A percentile compares a stretch with the other conserved stretches of the same genome.
Evolutionary conservation across 2,888 invertebrate species (phyloP).

Genomic region (Drosophila anomalata): DNA sequence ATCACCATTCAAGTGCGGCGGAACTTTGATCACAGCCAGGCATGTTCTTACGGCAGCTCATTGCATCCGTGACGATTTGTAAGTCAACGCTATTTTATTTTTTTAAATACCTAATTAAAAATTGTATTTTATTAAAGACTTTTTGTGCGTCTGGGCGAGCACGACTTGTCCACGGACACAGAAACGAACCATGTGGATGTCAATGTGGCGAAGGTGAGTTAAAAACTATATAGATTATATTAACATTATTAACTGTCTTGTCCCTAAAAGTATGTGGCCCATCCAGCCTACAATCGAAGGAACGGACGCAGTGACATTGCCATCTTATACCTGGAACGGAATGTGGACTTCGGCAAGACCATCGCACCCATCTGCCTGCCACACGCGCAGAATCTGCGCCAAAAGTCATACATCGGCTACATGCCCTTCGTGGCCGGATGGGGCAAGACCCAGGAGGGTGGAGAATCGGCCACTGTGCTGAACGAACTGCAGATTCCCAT

Average conservation of each 20-base stretch:
- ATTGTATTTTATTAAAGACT: conserved; percentile 41
- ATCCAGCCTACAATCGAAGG: conserved; percentile 73
- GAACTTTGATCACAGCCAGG: conserved; percentile 83
- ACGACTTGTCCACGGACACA: conserved; percentile 87
- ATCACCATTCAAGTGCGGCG: conserved; percentile 84
- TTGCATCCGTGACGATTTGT: conserved; percentile 80
- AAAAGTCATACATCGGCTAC: conserved; percentile 85
- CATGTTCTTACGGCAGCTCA: conserved; percentile 89
- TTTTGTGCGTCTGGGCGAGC: conserved; percentile 90
- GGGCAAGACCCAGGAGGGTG: conserved; percentile 84
- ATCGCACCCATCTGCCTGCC: conserved; percentile 92
- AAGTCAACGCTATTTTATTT: conserved; percentile 41
- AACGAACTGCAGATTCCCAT: conserved; percentile 90
- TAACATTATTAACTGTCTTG: not conserved
- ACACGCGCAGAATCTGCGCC: conserved; percentile 84
- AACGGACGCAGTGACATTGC: conserved; percentile 91
- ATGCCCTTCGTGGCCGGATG: conserved; percentile 90
- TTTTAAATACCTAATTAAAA: not conserved
- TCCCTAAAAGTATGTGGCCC: conserved; percentile 56
- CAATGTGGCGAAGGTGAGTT: conserved; percentile 84
- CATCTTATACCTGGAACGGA: conserved; percentile 87
- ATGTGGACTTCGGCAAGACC: conserved; percentile 85
- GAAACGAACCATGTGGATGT: conserved; percentile 87
- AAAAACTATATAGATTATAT: not conserved
- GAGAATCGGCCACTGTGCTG: conserved; percentile 87